Evolutionary conservation across 2,113 vertebrate species (phyloP).

Genomic region (Sisor rabdophorus): DNA sequence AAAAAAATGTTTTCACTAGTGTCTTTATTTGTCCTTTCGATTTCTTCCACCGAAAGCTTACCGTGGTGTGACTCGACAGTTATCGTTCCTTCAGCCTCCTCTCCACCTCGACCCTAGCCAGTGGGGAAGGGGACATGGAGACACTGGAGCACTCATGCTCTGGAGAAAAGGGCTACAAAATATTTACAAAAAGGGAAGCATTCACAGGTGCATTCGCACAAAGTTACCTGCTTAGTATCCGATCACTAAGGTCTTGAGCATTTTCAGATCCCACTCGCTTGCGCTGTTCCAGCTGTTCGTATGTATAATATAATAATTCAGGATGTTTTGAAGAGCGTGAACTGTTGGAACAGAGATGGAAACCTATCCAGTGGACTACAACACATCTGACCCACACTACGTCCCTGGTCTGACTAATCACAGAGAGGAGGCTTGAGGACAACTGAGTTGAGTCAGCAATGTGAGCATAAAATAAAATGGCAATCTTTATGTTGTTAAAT

Average conservation of each 20-base stretch:
- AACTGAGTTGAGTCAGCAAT: conserved; percentile 11
- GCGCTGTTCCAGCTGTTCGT: conserved; percentile 35
- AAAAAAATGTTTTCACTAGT: background rate
- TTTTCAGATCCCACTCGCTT: conserved; percentile 35
- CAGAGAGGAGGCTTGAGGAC: conserved; percentile 34
- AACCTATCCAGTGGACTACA: conserved; percentile 22
- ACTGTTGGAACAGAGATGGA: conserved; percentile 3
- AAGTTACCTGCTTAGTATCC: conserved; percentile 26
- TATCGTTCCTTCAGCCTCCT: conserved; percentile 39
- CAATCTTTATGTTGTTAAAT: no score
- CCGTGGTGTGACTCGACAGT: background rate
- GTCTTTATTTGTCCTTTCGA: background rate
- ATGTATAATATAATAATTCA: background rate
- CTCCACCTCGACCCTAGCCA: conserved; percentile 41
- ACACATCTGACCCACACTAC: conserved; percentile 14
- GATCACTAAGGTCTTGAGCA: conserved; percentile 18
- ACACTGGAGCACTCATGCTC: conserved; percentile 51
- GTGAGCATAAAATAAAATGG: background rate
- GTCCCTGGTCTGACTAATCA: conserved; percentile 40
- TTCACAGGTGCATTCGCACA: background rate
- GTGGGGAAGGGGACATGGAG: conserved; percentile 45
- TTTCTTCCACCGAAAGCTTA: background rate
- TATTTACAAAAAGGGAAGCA: conserved; percentile 41
- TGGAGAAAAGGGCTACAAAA: conserved; percentile 56
- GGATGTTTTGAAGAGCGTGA: background rate